These are phyloP conservation scores for Acronicta alni DNA, from an alignment of 2,888 invertebrate species.

Conservation along the genomic window DNA sequence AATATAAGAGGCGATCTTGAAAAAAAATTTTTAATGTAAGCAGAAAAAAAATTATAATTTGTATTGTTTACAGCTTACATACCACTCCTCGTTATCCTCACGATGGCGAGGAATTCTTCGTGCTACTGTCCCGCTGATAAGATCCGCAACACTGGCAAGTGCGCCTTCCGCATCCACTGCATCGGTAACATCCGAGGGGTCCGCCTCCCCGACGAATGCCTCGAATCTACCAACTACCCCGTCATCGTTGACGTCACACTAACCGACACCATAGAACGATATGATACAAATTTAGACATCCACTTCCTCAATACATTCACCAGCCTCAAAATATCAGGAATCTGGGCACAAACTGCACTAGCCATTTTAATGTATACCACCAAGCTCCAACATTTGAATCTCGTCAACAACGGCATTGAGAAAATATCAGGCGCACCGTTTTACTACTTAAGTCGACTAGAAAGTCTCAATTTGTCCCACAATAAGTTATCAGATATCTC, in stretches of 20 bases:
- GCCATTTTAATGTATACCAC: constrained; percentile 70
- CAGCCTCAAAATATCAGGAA: constrained; percentile 66
- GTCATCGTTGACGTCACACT: constrained; percentile 71
- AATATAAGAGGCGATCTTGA: too few species aligned
- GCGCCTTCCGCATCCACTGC: constrained; percentile 71
- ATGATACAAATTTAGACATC: constrained; percentile 60
- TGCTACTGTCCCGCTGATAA: constrained; percentile 68
- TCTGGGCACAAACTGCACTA: constrained; percentile 68
- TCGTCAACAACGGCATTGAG: constrained; percentile 68
- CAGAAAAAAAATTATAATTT: neutral
- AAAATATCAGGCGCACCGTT: constrained; percentile 69
- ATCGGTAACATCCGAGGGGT: constrained; percentile 62
- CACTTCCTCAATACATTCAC: constrained; percentile 71
- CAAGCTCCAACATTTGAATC: constrained; percentile 65
- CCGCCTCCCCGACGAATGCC: constrained; percentile 68
- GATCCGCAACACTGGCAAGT: constrained; percentile 60
- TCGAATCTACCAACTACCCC: constrained; percentile 72
- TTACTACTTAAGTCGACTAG: constrained; percentile 65
- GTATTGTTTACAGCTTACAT: constrained; percentile 61
- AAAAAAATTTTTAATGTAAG: too few species aligned
- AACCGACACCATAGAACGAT: constrained; percentile 64
- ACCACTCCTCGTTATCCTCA: constrained; percentile 55
- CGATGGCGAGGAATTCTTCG: constrained; percentile 52
- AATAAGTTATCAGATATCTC: constrained; percentile 70
- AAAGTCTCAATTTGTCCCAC: constrained; percentile 72